Evolutionary conservation across 1,140 invertebrate species (phyloP).

Genomic region (Anthonomus grandis): DNA sequence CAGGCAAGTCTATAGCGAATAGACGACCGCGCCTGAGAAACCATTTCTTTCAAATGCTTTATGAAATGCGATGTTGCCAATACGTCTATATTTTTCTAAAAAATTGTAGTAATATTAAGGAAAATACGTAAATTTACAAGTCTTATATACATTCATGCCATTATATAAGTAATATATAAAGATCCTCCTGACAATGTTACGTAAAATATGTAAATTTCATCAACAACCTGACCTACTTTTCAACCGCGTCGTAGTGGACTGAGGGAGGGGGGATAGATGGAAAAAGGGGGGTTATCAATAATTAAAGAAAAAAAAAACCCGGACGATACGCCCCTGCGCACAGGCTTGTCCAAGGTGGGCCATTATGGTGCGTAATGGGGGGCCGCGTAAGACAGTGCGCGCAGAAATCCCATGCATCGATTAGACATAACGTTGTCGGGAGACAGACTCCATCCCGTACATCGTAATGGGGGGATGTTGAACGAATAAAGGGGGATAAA

Average conservation of each 20-base stretch:
- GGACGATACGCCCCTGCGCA: constrained; percentile 16
- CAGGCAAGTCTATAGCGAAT: too few relatives aligned
- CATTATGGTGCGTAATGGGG: constrained; percentile 53
- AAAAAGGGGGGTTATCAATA: constrained; percentile 19
- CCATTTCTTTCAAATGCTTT: too few relatives aligned
- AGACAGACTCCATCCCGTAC: constrained; percentile 36
- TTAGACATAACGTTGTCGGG: constrained; percentile 51
- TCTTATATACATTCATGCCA: too few relatives aligned
- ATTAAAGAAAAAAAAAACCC: constrained; percentile 32
- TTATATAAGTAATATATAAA: too few relatives aligned
- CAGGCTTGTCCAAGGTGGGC: constrained; percentile 38
- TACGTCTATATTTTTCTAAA: too few relatives aligned
- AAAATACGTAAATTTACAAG: too few relatives aligned
- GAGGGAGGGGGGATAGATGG: too few relatives aligned
- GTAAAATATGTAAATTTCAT: too few relatives aligned
- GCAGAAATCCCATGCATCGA: constrained; percentile 53
- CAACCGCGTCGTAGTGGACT: background rate
- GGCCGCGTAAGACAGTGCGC: constrained; percentile 47
- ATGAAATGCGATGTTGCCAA: too few relatives aligned
- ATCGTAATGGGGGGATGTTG: constrained; percentile 26
- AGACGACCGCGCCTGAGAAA: too few relatives aligned
- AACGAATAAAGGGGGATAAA: constrained; percentile 14
- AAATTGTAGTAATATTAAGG: too few relatives aligned
- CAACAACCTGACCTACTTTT: background rate
- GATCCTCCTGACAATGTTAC: too few relatives aligned